Evolutionary conservation across 2,888 invertebrate species (phyloP).

Genomic region (Charanyca ferruginea): DNA sequence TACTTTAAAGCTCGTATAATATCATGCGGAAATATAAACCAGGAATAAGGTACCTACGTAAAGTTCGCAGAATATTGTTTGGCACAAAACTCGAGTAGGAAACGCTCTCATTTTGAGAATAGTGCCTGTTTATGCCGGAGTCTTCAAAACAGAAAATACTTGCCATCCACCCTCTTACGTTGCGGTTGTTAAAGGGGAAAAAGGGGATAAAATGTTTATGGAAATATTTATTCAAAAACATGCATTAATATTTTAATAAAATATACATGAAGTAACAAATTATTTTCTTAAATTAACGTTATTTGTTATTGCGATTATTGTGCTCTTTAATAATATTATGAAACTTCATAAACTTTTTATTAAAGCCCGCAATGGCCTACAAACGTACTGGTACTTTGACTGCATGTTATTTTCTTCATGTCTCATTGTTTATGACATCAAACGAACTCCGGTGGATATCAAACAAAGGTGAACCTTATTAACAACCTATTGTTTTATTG

Average conservation of each 20-base stretch:
- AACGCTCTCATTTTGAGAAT: conserved; percentile 71
- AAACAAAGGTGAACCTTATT: conserved; percentile 16
- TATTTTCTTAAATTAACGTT: conserved; percentile 50
- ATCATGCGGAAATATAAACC: conserved; percentile 65
- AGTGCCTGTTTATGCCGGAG: conserved; percentile 73
- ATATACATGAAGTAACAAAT: conserved; percentile 46
- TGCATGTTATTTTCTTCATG: conserved; percentile 27
- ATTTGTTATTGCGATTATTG: conserved; percentile 50
- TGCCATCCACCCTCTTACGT: conserved; percentile 70
- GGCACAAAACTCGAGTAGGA: conserved; percentile 72
- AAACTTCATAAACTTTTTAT: conserved; percentile 54
- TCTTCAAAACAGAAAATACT: conserved; percentile 76
- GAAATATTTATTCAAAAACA: conserved; percentile 67
- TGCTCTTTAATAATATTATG: conserved; percentile 23
- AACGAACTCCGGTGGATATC: conserved; percentile 27
- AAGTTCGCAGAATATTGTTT: conserved; percentile 73
- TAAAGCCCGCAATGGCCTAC: conserved; percentile 22
- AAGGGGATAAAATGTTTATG: conserved; percentile 66
- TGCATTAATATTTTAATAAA: conserved; percentile 64
- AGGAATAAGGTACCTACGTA: conserved; percentile 65
- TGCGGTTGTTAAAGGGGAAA: conserved; percentile 60
- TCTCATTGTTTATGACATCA: conserved; percentile 45
- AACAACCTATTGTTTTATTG: conserved; percentile 39
- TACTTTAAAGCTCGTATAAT: conserved; percentile 63
- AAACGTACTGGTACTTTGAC: conserved; percentile 22